Percentiles rank a stretch among this genome's conserved stretches.
These are phyloP conservation scores for Oscheius sp. DNA, from an alignment of 2,888 invertebrate species.

Conservation along the genomic window DNA sequence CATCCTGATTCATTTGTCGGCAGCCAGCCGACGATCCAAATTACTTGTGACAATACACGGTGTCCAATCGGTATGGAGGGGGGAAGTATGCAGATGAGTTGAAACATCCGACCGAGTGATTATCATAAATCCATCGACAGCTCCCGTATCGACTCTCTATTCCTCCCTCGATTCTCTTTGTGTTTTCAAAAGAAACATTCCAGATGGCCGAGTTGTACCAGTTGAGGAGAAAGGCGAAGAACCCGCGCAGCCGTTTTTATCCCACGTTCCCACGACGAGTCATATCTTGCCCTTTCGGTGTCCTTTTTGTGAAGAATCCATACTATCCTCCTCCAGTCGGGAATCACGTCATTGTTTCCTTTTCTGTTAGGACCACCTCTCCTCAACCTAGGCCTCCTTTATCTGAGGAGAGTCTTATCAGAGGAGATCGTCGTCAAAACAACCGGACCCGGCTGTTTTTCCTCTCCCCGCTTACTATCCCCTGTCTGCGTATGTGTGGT, in stretches of 20 bases:
- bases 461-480: slow-evolving; percentile 1
- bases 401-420: not conserved
- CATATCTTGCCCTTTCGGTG: not conserved
- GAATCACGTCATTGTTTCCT: too few species aligned
- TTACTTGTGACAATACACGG: not conserved
- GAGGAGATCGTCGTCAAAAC: not conserved
- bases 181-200: not conserved
- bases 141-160: not conserved
- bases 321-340: too few species aligned
- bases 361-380: not conserved
- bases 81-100: slow-evolving; percentile 19
- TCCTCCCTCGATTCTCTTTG: not conserved
- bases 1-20: not conserved
- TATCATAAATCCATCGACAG: slow-evolving; percentile 27
- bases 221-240: too few species aligned
- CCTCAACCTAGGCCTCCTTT: too few species aligned
- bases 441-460: not conserved
- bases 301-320: too few species aligned
- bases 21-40: not conserved
- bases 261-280: too few species aligned
- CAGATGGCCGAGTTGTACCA: too few species aligned
- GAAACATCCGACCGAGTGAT: slow-evolving; percentile 9
- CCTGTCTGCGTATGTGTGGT: not conserved
- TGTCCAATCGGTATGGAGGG: not conserved
- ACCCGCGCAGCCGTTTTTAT: too few species aligned